phyloP scores from a whole-genome alignment of 2,888 invertebrate species.

The Drosophila prostipennis region DNA sequence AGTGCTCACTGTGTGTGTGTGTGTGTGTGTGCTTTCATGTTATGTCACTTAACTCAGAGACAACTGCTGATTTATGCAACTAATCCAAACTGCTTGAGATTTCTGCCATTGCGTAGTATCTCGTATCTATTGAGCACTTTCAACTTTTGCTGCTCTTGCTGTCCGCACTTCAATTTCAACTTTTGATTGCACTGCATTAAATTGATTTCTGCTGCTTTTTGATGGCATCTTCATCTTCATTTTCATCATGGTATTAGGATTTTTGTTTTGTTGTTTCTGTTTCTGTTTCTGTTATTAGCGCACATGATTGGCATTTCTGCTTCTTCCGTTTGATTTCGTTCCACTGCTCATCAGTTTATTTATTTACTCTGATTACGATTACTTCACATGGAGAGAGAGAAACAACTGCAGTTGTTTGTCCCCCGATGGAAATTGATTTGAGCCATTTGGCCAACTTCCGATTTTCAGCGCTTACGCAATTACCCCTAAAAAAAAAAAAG shows the following conservation, averaged over 20 bases:
- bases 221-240: constrained; percentile 27
- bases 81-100: constrained; percentile 33
- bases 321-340: constrained; percentile 54
- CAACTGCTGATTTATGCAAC: constrained; percentile 32
- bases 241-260: constrained; percentile 32
- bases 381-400: constrained; percentile 58
- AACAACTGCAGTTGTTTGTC: constrained; percentile 13
- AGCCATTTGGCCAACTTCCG: constrained; percentile 34
- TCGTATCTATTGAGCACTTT: constrained; percentile 47
- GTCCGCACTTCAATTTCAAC: constrained; percentile 60
- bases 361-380: constrained; percentile 77
- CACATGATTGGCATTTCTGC: constrained; percentile 77
- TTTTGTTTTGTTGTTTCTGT: constrained; percentile 43
- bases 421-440: constrained; percentile 66
- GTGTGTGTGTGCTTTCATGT: constrained; percentile 1
- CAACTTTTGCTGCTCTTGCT: constrained; percentile 22
- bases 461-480: constrained; percentile 21
- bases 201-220: constrained; percentile 70
- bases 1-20: constrained; percentile 7
- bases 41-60: constrained; percentile 16
- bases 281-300: constrained; percentile 67
- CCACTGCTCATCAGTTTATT: constrained; percentile 63
- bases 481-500: constrained; percentile 13
- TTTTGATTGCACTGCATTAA: constrained; percentile 79
- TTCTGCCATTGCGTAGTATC: constrained; percentile 27